Evolutionary conservation across 2,888 invertebrate genomes (phyloP).

Genomic region (Nematopogon swammerdamellus): DNA sequence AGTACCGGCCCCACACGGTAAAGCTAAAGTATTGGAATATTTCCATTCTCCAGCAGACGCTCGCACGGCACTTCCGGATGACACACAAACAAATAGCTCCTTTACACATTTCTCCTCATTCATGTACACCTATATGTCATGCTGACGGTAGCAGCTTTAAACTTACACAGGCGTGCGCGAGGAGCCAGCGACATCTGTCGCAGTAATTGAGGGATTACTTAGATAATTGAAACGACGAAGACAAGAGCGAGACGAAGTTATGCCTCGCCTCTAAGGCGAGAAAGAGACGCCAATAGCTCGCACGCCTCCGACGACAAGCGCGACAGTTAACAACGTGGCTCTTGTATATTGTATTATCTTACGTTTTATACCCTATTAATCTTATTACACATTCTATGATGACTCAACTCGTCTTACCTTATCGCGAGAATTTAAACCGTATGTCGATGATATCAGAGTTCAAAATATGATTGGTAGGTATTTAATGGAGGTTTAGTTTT

Average conservation of each 20-base stretch:
- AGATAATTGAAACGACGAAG: slow-evolving; percentile 65
- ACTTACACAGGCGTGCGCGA: slow-evolving; percentile 44
- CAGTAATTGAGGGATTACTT: slow-evolving; percentile 66
- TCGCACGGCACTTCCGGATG: too few relatives aligned
- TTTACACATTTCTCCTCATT: too few relatives aligned
- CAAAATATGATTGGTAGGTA: not conserved
- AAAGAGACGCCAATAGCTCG: slow-evolving; percentile 28
- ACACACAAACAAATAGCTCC: too few relatives aligned
- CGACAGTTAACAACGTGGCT: slow-evolving; percentile 64
- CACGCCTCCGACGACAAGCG: slow-evolving; percentile 33
- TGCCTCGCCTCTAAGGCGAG: slow-evolving; percentile 17
- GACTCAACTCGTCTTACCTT: not conserved
- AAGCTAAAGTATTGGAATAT: too few relatives aligned
- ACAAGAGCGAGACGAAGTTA: slow-evolving; percentile 30
- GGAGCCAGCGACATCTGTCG: slow-evolving; percentile 58
- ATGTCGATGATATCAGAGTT: not conserved
- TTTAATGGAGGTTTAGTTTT: not conserved
- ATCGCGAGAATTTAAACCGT: not conserved
- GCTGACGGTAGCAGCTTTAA: slow-evolving; percentile 45
- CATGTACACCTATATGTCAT: slow-evolving; percentile 9
- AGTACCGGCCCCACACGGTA: too few relatives aligned
- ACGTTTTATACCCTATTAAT: slow-evolving; percentile 57
- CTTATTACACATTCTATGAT: slow-evolving; percentile 30
- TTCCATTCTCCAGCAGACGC: too few relatives aligned
- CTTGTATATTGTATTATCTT: slow-evolving; percentile 61